phyloP scores from a whole-genome alignment of 2,888 invertebrate genomes.

The Meloe dianella region DNA sequence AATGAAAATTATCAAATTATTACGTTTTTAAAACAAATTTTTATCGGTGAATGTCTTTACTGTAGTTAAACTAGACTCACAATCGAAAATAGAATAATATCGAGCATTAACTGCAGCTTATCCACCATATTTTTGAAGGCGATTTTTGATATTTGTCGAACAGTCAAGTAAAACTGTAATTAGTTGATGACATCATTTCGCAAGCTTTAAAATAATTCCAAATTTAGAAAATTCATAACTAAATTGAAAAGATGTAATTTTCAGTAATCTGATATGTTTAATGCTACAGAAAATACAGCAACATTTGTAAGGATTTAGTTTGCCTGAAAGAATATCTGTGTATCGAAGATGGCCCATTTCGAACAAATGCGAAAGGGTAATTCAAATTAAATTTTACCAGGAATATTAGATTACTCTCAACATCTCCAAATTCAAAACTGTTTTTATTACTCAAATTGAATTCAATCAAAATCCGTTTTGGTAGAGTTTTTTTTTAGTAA shows the following conservation, averaged over 20 bases:
- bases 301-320: not conserved
- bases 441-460: not conserved
- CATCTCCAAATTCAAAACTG: not conserved
- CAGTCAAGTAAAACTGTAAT: not conserved
- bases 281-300: not conserved
- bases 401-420: slow-evolving; percentile 2
- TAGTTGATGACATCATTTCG: not conserved
- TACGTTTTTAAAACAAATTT: slow-evolving; percentile 62
- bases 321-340: slow-evolving; percentile 25
- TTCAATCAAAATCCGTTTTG: not conserved
- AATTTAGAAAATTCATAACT: too few relatives aligned
- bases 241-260: not conserved
- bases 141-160: too few relatives aligned
- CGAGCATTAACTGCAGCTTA: too few relatives aligned
- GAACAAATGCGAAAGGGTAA: slow-evolving; percentile 23
- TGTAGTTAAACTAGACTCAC: not conserved
- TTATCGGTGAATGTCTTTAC: not conserved
- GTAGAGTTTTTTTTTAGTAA: too few relatives aligned
- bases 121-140: too few relatives aligned
- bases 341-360: slow-evolving; percentile 19
- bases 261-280: not conserved
- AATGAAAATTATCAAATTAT: slow-evolving; percentile 66
- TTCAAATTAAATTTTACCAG: slow-evolving; percentile 26
- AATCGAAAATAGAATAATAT: not conserved
- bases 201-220: not conserved